A percentile compares a stretch with the other conserved stretches of the same genome.
These are phyloP conservation scores for Ophonus ardosiacus DNA, from an alignment of 2,888 invertebrate species.

Conservation along the genomic window DNA sequence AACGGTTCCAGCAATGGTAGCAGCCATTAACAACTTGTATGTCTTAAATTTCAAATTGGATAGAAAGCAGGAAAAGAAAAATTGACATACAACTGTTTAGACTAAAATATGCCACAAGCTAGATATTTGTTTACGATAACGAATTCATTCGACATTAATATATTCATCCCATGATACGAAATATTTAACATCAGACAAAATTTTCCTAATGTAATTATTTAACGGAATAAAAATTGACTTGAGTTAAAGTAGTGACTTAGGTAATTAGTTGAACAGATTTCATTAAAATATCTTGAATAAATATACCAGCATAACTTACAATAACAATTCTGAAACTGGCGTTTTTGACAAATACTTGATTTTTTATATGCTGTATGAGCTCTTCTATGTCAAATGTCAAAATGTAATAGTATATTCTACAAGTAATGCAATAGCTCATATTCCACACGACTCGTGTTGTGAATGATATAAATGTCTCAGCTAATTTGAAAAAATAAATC, in stretches of 20 bases:
- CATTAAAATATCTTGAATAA: too few relatives aligned
- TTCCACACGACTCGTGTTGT: too few relatives aligned
- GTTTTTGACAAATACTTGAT: too few relatives aligned
- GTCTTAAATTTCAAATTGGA: slow-evolving; percentile 31
- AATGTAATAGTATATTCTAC: too few relatives aligned
- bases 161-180: slow-evolving; percentile 16
- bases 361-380: too few relatives aligned
- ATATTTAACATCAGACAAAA: not conserved
- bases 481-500: too few relatives aligned
- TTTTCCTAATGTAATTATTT: not conserved
- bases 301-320: too few relatives aligned
- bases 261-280: not conserved
- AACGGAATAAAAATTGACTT: not conserved
- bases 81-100: slow-evolving; percentile 24
- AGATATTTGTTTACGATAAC: slow-evolving; percentile 16
- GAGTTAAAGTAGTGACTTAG: not conserved
- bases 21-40: slow-evolving; percentile 5
- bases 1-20: not conserved
- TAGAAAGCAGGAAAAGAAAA: slow-evolving; percentile 47
- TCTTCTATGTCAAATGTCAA: too few relatives aligned
- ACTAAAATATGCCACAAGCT: slow-evolving; percentile 29
- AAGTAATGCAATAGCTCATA: too few relatives aligned
- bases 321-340: too few relatives aligned
- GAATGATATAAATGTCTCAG: too few relatives aligned
- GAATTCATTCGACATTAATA: slow-evolving; percentile 19